Conservation (phyloP, 2,888 invertebrate species). For the Eupithecia centaureata region DNA sequence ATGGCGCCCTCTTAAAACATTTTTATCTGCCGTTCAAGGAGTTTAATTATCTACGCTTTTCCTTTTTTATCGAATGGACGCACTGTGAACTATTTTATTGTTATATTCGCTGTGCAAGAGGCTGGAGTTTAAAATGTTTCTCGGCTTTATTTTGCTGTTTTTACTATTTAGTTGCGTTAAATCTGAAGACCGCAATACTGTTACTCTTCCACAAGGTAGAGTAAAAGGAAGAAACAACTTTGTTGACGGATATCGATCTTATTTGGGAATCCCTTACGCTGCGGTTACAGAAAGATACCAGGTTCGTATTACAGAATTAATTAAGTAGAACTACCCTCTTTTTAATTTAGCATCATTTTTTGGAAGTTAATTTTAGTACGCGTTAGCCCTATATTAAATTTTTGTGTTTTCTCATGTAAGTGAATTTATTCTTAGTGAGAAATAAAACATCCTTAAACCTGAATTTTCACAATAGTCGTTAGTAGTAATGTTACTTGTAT, state of each 20-base stretch:
- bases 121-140: background rate
- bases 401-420: no score
- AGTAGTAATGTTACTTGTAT: background rate
- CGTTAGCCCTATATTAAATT: no score
- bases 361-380: no score
- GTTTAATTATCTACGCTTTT: background rate
- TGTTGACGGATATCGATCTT: conserved; percentile 13
- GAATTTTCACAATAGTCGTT: no score
- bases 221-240: conserved; percentile 15
- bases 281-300: conserved; percentile 14
- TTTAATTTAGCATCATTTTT: no score
- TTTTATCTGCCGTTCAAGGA: no score
- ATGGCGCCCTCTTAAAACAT: no score
- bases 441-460: no score
- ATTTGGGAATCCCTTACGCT: conserved; percentile 26
- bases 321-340: no score
- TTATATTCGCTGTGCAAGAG: background rate
- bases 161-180: background rate
- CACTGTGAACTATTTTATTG: background rate
- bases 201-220: conserved; percentile 21
- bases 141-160: background rate
- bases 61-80: background rate
- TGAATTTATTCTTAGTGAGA: no score
- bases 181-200: background rate
- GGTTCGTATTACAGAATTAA: background rate